phyloP scores from a whole-genome alignment of 2,888 invertebrate genomes.

The Serrognathus titanus region DNA sequence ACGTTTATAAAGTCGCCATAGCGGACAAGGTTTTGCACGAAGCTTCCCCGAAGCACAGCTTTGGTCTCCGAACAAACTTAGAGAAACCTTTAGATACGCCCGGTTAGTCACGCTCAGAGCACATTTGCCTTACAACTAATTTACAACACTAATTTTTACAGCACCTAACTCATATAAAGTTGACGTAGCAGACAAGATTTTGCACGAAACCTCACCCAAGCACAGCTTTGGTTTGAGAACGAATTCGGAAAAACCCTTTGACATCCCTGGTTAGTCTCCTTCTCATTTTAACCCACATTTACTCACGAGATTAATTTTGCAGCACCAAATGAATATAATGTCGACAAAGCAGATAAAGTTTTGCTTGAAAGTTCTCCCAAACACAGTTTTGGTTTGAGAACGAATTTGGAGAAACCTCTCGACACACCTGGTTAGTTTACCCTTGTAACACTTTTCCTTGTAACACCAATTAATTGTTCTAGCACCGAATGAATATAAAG shows the following conservation, averaged over 20 bases:
- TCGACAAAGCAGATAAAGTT: conserved; percentile 53
- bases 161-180: conserved; percentile 56
- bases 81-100: conserved; percentile 56
- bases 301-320: conserved; percentile 1
- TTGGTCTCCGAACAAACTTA: conserved; percentile 54
- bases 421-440: conserved; percentile 59
- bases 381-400: conserved; percentile 60
- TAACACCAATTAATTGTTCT: not conserved
- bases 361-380: conserved; percentile 49
- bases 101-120: conserved; percentile 40
- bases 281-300: conserved; percentile 49
- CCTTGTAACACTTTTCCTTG: too few species aligned
- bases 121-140: too few species aligned
- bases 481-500: conserved; percentile 57
- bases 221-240: conserved; percentile 61
- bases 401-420: conserved; percentile 52
- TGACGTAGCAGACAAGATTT: conserved; percentile 55
- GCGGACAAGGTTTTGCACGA: conserved; percentile 57
- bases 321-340: conserved; percentile 33
- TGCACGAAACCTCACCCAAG: conserved; percentile 57
- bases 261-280: conserved; percentile 49
- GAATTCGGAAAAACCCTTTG: conserved; percentile 52
- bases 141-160: conserved; percentile 32
- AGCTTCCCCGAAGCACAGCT: conserved; percentile 59
- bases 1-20: conserved; percentile 53